Conservation (phyloP, 2,888 invertebrate genomes). For the Drosophila suboccidentalis region DNA sequence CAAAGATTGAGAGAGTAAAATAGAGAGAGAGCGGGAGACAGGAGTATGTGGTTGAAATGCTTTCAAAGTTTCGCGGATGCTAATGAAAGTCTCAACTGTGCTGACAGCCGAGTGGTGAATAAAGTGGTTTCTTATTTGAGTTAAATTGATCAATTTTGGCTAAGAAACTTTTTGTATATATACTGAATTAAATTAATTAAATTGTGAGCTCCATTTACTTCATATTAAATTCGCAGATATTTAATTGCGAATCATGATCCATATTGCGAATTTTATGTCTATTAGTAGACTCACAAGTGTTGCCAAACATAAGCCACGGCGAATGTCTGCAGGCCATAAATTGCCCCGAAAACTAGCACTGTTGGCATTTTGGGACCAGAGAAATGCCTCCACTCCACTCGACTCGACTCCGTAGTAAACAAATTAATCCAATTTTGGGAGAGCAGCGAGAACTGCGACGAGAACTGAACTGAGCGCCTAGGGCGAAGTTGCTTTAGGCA, state of each 20-base stretch:
- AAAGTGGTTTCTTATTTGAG: constrained; percentile 19
- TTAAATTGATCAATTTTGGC: constrained; percentile 43
- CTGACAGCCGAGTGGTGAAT: constrained; percentile 33
- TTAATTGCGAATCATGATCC: constrained; percentile 6
- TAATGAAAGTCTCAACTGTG: constrained; percentile 37
- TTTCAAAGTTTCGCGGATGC: constrained; percentile 41
- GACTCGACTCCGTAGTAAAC: constrained; percentile 55
- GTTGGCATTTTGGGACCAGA: constrained; percentile 2
- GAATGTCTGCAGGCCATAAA: constrained; percentile 26
- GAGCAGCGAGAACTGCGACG: constrained; percentile 20
- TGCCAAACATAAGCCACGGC: constrained; percentile 28
- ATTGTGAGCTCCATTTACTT: too few species aligned
- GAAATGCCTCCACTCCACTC: constrained; percentile 4
- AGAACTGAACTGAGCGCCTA: constrained; percentile 14
- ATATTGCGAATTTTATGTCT: constrained; percentile 4
- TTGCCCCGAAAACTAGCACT: constrained; percentile 20
- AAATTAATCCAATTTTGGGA: constrained; percentile 76
- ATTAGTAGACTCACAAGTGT: constrained; percentile 14
- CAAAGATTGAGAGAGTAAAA: background rate
- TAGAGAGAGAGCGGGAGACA: background rate
- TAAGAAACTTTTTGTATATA: background rate
- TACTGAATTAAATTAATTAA: background rate
- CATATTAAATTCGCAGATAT: constrained; percentile 12
- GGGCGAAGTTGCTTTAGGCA: constrained; percentile 49
- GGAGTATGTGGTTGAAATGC: constrained; percentile 18